Base-by-base conservation (phyloP, 2,888 invertebrate genomes). In the Pseudococcus viburni region DNA sequence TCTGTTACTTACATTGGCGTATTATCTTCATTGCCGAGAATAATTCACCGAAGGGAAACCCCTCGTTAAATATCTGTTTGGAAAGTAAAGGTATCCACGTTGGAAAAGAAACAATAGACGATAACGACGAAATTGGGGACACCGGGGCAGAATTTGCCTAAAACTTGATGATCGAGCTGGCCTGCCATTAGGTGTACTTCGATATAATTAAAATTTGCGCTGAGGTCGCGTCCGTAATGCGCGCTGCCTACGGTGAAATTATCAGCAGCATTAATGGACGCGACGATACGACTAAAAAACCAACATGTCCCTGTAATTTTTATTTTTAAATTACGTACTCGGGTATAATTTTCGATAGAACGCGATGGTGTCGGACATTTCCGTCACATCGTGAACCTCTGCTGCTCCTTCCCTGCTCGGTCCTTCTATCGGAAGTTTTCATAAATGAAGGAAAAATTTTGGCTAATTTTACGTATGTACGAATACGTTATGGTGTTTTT, bases 391-490 rank as follows among this genome's bases (percentile, higher is more conserved):
- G 59, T 19, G 8, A 17, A 55, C 55, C 17, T 33, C 26, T 33
- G 26, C 17, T 5, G 55, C 55, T 55, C 55, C 17, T 17, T 55
- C 59, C 19, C 59, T 59, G 19, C 59, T 59, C 59, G n/a, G 19
- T 59, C 7, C 9, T 59, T 9, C 59, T 19, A 59, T 59, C 59
- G 59, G 59, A 59, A 59, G 59, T 59, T 59, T 59, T 59, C 59
- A 73, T 17, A 73, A 73, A 73, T 73, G 22, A 73, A 33, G 68
- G 68, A 73, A 73, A 73, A 73, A 73, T 73, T 73, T 73, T 15
- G 33, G 68, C 26, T 17, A 73, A 73, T 73, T 73, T 73, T 26
- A 73, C 68, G 68, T 17, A 15, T 15, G 51, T 51, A 51, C 51
- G 51, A 1, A 15, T 51, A 19, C 26, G 26, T 59, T 73, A 1